These are phyloP conservation scores for Montipora capitata DNA, from an alignment of 92 coral and sea anemone species.

Conservation along the genomic window DNA sequence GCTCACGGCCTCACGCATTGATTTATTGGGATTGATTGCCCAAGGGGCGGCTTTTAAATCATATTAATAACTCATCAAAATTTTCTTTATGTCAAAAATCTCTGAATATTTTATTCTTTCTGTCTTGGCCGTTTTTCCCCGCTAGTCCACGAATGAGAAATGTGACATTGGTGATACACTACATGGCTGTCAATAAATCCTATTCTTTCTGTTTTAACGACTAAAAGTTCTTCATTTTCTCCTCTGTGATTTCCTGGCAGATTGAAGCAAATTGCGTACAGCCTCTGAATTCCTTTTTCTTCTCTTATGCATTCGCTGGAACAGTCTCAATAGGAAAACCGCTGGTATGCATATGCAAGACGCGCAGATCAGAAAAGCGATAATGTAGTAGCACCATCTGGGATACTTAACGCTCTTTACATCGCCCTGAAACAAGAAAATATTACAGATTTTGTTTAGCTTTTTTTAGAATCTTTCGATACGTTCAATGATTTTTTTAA, in stretches of 20 bases:
- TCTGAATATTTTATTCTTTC: too few relatives aligned
- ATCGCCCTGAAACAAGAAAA: constrained; percentile 66
- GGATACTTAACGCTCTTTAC: constrained; percentile 72
- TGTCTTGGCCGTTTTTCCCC: too few relatives aligned
- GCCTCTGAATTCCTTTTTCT: constrained; percentile 37
- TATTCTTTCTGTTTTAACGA: not conserved
- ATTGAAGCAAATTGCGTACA: constrained; percentile 37
- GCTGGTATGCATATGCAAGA: constrained; percentile 90
- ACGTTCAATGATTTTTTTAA: too few relatives aligned
- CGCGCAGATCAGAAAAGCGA: constrained; percentile 78
- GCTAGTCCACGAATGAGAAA: too few relatives aligned
- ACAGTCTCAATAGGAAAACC: constrained; percentile 36
- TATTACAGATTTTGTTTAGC: not conserved
- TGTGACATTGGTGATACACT: not conserved
- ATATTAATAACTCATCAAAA: too few relatives aligned
- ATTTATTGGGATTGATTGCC: too few relatives aligned
- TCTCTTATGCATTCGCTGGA: constrained; percentile 22
- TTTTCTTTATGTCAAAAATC: too few relatives aligned
- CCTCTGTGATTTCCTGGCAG: constrained; percentile 11
- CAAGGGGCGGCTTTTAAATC: too few relatives aligned
- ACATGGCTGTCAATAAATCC: not conserved
- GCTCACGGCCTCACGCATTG: too few relatives aligned
- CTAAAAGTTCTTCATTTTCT: not conserved
- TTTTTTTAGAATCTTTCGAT: not conserved
- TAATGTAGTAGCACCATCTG: constrained; percentile 83